Percentiles rank a stretch among this genome's conserved stretches.
These are phyloP conservation scores for Scolopax mira DNA, from an alignment of 2,113 vertebrate genomes.

Conservation along the genomic window DNA sequence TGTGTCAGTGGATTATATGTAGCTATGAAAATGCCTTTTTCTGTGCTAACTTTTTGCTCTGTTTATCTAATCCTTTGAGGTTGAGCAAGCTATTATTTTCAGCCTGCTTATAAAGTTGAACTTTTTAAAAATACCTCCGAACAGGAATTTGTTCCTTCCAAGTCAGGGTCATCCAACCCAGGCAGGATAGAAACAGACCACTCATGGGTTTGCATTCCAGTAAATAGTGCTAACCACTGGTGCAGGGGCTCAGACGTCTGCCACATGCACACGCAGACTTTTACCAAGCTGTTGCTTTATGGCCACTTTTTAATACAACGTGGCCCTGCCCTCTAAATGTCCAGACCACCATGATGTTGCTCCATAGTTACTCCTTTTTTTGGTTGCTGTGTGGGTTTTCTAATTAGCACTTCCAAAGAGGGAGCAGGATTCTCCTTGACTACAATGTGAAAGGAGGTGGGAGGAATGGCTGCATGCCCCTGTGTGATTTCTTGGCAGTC, in stretches of 20 bases:
- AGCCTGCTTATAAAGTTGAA: slow-evolving; percentile 18
- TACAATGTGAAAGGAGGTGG: background rate
- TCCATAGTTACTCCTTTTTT: slow-evolving; percentile 26
- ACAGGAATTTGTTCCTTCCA: slow-evolving; percentile 14
- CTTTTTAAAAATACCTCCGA: slow-evolving; percentile 62
- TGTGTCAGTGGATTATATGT: background rate
- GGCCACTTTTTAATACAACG: fast-evolving
- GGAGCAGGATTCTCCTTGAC: background rate
- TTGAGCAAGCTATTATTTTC: slow-evolving; percentile 3
- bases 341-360: background rate
- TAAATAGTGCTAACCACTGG: background rate
- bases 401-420: slow-evolving; percentile 8
- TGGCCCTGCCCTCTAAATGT: background rate
- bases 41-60: background rate
- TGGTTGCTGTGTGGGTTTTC: slow-evolving; percentile 41
- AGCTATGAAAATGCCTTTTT: background rate
- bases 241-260: background rate
- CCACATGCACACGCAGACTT: background rate
- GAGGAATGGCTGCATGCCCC: background rate
- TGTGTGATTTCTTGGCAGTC: background rate
- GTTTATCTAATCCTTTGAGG: slow-evolving; percentile 28
- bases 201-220: background rate
- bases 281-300: background rate
- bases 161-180: background rate
- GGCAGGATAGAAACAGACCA: background rate